phyloP scores from a whole-genome alignment of 1,140 invertebrate species.

The Trichogramma pretiosum region DNA sequence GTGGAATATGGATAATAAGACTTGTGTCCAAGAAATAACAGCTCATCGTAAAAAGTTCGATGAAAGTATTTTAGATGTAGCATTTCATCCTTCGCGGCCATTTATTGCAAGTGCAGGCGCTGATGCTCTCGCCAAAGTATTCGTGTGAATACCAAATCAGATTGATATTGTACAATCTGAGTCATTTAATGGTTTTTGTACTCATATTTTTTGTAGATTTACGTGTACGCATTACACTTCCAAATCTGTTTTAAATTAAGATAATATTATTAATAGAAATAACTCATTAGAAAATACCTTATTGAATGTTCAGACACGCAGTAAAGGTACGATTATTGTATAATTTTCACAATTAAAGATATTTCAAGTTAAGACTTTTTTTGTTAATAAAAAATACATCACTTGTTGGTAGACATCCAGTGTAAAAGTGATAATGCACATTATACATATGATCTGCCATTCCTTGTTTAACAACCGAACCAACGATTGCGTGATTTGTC shows the following conservation, averaged over 20 bases:
- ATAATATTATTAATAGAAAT: constrained; percentile 21
- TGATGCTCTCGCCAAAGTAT: constrained; percentile 97
- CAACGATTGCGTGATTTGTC: constrained; percentile 7
- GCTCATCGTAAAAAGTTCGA: constrained; percentile 99
- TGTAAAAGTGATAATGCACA: constrained; percentile 14
- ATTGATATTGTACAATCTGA: constrained; percentile 19
- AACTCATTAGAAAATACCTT: constrained; percentile 19
- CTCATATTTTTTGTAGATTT: constrained; percentile 40
- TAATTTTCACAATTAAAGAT: constrained; percentile 22
- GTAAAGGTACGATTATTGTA: constrained; percentile 21
- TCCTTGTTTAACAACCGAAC: constrained; percentile 9
- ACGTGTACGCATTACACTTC: constrained; percentile 36
- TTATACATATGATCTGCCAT: constrained; percentile 11
- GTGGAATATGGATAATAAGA: constrained; percentile 98
- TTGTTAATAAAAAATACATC: constrained; percentile 17
- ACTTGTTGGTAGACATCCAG: constrained; percentile 18
- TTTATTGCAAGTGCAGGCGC: constrained; percentile 98
- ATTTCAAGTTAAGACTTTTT: constrained; percentile 19
- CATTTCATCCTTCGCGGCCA: constrained; percentile 96
- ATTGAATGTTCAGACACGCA: constrained; percentile 18
- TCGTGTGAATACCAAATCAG: constrained; percentile 53
- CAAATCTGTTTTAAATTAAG: constrained; percentile 28
- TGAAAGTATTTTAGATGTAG: constrained; percentile 97
- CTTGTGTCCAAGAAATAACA: constrained; percentile 98
- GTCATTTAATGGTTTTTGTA: constrained; percentile 37